Percentiles rank a stretch among this genome's conserved stretches.
phyloP scores from a whole-genome alignment of 2,113 vertebrate genomes.

The Daboia siamensis region DNA sequence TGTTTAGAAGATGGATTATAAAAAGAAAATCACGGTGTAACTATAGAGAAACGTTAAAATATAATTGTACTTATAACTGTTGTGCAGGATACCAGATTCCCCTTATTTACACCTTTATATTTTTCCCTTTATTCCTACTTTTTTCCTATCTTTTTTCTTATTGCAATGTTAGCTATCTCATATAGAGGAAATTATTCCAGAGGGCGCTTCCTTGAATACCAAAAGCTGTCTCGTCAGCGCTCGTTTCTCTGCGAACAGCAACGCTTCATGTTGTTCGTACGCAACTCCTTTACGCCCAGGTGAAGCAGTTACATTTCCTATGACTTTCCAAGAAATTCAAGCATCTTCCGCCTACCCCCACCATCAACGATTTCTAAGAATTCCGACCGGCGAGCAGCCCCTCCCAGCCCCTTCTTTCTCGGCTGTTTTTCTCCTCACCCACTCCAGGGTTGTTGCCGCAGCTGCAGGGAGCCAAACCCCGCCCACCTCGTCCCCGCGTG shows the following conservation, averaged over 20 bases:
- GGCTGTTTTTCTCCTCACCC: neutral
- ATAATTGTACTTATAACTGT: neutral
- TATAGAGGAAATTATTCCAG: neutral
- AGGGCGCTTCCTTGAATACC: neutral
- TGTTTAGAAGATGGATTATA: neutral
- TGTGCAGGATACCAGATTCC: neutral
- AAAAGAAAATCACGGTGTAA: neutral
- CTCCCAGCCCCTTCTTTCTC: neutral
- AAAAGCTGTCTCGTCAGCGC: neutral
- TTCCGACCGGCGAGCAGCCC: neutral
- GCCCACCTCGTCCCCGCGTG: constrained; percentile 45
- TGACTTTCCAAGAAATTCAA: neutral
- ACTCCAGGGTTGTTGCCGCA: constrained; percentile 42
- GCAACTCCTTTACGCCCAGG: neutral
- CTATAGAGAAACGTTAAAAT: neutral
- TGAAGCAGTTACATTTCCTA: neutral
- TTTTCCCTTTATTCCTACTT: neutral
- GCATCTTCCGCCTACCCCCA: neutral
- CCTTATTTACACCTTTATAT: neutral
- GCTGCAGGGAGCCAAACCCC: constrained; percentile 41
- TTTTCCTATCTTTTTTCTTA: neutral
- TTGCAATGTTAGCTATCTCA: neutral
- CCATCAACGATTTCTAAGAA: neutral
- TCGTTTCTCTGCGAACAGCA: neutral
- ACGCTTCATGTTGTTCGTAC: neutral